These are phyloP conservation scores for Synergus japonicus DNA, from an alignment of 2,888 invertebrate genomes.

Conservation along the genomic window DNA sequence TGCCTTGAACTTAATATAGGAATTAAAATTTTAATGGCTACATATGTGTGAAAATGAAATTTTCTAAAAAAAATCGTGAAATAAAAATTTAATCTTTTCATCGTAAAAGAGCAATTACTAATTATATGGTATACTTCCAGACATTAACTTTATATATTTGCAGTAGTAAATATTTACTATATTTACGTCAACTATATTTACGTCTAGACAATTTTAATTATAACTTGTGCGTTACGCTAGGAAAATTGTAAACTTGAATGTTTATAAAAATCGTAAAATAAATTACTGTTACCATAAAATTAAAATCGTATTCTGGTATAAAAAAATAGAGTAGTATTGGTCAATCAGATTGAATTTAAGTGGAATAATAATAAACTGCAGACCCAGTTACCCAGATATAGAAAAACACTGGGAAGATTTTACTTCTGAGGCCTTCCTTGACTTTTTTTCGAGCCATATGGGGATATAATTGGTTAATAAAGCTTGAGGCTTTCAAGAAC, in stretches of 20 bases:
- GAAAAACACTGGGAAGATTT: constrained; percentile 4
- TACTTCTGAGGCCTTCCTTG: background rate
- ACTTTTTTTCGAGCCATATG: constrained; percentile 28
- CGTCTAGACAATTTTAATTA: constrained; percentile 3
- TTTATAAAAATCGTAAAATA: background rate
- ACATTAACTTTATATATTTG: no score
- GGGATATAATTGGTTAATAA: constrained; percentile 26
- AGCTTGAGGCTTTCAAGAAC: constrained; percentile 11
- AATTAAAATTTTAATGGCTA: background rate
- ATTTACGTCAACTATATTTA: background rate
- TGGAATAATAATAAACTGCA: background rate
- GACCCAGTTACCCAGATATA: constrained; percentile 7
- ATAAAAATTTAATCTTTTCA: background rate
- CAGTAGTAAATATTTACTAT: background rate
- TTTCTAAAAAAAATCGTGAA: background rate
- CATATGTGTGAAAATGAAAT: background rate
- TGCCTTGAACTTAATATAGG: background rate
- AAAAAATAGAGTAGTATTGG: background rate
- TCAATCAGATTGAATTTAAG: background rate
- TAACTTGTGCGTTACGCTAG: background rate
- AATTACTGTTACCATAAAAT: background rate
- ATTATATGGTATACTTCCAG: no score
- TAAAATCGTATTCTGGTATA: background rate
- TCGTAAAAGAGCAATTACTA: background rate
- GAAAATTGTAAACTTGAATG: background rate